These are phyloP conservation scores for Cyrtorhinus lividipennis DNA, from an alignment of 1,140 invertebrate genomes.

Conservation along the genomic window DNA sequence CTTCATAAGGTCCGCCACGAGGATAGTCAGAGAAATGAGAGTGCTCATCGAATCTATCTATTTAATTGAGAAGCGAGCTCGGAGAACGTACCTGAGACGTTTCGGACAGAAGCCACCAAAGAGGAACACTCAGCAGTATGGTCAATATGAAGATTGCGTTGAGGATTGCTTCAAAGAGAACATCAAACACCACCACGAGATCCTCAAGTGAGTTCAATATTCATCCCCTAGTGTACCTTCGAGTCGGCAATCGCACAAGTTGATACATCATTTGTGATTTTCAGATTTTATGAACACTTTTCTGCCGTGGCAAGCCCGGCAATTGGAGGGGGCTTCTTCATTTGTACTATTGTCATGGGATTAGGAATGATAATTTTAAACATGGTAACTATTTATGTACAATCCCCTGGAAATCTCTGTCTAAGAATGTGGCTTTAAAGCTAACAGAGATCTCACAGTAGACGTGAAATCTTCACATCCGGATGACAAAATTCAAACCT, in stretches of 20 bases:
- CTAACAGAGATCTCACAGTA: no score
- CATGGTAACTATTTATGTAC: background rate
- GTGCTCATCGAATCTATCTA: background rate
- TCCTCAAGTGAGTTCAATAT: background rate
- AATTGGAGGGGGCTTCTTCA: background rate
- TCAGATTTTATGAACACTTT: background rate
- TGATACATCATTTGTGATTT: no score
- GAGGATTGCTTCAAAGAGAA: background rate
- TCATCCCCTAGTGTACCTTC: no score
- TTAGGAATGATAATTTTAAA: conserved; percentile 1
- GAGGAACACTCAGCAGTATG: background rate
- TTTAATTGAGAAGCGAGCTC: background rate
- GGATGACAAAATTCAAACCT: no score
- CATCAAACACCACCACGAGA: background rate
- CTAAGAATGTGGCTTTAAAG: no score
- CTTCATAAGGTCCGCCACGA: background rate
- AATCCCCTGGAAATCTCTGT: no score
- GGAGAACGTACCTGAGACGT: background rate
- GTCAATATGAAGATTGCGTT: background rate
- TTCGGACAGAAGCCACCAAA: background rate
- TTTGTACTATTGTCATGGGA: background rate
- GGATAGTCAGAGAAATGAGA: background rate
- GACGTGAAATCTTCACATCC: no score
- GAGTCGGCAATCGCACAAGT: no score
- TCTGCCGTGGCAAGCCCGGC: background rate